These are phyloP conservation scores for Chelonus formosanus DNA, from an alignment of 2,888 invertebrate species.

Conservation along the genomic window DNA sequence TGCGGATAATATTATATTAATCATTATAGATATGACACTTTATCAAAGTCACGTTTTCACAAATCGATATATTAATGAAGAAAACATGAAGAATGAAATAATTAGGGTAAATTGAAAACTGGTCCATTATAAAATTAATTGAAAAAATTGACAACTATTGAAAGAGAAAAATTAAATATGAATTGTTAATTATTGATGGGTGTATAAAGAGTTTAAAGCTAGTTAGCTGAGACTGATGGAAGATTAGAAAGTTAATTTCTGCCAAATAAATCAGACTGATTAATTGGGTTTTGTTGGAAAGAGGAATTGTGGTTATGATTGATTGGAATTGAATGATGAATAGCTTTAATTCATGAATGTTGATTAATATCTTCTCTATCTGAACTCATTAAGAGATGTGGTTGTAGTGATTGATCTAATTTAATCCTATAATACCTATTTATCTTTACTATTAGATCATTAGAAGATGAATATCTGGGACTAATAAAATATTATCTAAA, in stretches of 20 bases:
- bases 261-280: constrained; percentile 27
- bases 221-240: not conserved
- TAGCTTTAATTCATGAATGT: not conserved
- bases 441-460: constrained; percentile 32
- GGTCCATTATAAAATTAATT: not conserved
- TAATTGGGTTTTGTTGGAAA: constrained; percentile 20
- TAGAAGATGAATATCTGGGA: constrained; percentile 57
- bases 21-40: constrained; percentile 37
- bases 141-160: not conserved
- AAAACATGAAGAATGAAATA: constrained; percentile 31
- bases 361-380: constrained; percentile 8
- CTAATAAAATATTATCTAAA: constrained; percentile 47
- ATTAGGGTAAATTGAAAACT: not conserved
- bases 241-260: constrained; percentile 8
- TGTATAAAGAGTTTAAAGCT: not conserved
- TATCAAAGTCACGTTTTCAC: constrained; percentile 42
- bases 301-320: constrained; percentile 23
- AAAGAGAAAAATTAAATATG: not conserved
- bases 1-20: constrained; percentile 30
- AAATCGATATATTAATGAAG: constrained; percentile 31
- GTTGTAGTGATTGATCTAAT: constrained; percentile 25
- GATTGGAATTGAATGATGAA: constrained; percentile 32
- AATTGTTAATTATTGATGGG: not conserved
- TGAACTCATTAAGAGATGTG: constrained; percentile 3
- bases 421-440: constrained; percentile 14